Evolutionary conservation across 2,113 vertebrate species (phyloP).

Genomic region (Ophthalmolycus amberensis): DNA sequence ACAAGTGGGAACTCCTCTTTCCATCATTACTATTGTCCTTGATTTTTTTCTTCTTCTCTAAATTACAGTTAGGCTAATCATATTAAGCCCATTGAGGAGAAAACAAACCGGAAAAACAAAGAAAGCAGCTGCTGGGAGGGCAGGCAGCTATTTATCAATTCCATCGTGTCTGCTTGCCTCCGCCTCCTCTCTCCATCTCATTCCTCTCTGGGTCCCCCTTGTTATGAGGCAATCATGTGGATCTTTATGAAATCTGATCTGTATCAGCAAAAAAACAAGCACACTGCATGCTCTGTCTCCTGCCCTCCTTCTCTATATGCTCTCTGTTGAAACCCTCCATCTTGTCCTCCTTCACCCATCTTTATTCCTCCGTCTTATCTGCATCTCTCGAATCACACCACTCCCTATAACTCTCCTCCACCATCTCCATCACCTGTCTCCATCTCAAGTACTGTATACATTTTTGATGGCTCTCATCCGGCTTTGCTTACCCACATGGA

Average conservation of each 20-base stretch:
- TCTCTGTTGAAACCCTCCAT: constrained; percentile 62
- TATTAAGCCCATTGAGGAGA: constrained; percentile 28
- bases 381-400: constrained; percentile 24
- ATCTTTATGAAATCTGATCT: constrained; percentile 82
- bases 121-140: constrained; percentile 57
- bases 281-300: constrained; percentile 51
- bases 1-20: constrained; percentile 34
- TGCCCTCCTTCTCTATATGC: constrained; percentile 41
- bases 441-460: constrained; percentile 22
- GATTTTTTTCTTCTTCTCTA: constrained; percentile 26
- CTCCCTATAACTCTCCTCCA: constrained; percentile 35
- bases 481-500: background rate
- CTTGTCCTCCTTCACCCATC: constrained; percentile 60
- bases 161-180: constrained; percentile 59
- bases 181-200: constrained; percentile 66
- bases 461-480: constrained; percentile 26
- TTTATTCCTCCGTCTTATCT: constrained; percentile 53
- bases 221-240: constrained; percentile 81
- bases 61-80: constrained; percentile 61
- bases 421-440: constrained; percentile 24
- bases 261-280: constrained; percentile 70
- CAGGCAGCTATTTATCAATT: constrained; percentile 72
- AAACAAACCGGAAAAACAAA: constrained; percentile 53
- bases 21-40: constrained; percentile 40
- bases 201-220: constrained; percentile 66